Evolutionary conservation across 2,797 vertebrate genomes (phyloP).

Genomic region (Notolepis coatsorum): DNA sequence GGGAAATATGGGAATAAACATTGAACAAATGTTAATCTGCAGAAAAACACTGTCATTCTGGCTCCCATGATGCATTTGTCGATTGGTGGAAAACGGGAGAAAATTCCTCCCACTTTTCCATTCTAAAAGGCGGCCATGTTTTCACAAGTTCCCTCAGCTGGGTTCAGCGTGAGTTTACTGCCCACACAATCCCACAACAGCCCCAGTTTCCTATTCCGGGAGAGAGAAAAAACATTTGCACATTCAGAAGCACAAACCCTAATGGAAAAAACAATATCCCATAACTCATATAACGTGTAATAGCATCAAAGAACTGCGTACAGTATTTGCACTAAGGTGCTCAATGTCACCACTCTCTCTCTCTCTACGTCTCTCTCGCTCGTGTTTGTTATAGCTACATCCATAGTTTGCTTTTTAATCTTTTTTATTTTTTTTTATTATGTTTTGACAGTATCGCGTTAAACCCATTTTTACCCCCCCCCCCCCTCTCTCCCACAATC

Average conservation of each 20-base stretch:
- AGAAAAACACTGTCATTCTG: slow-evolving; percentile 2
- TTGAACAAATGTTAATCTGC: slow-evolving; percentile 32
- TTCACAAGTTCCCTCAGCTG: slow-evolving; percentile 56
- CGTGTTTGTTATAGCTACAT: slow-evolving; percentile 51
- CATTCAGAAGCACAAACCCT: slow-evolving; percentile 33
- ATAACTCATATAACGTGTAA: slow-evolving; percentile 46
- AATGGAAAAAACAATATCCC: slow-evolving; percentile 53
- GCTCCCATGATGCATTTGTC: slow-evolving; percentile 42
- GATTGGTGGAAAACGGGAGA: slow-evolving; percentile 32
- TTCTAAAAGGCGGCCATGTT: slow-evolving; percentile 57
- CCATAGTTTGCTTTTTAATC: slow-evolving; percentile 36
- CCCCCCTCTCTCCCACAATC: slow-evolving; percentile 31
- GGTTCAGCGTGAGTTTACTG: slow-evolving; percentile 72
- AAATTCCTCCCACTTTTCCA: slow-evolving; percentile 41
- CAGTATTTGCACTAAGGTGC: slow-evolving; percentile 51
- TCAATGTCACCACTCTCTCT: slow-evolving; percentile 33
- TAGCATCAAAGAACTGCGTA: slow-evolving; percentile 48
- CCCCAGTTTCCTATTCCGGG: slow-evolving; percentile 14
- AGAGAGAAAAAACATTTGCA: slow-evolving; percentile 33
- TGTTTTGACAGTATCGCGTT: slow-evolving; percentile 45
- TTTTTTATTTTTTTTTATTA: slow-evolving; percentile 38
- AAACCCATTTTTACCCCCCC: no score
- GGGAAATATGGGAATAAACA: slow-evolving; percentile 11
- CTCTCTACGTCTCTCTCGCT: slow-evolving; percentile 36
- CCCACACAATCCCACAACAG: slow-evolving; percentile 65